A percentile compares a stretch with the other conserved stretches of the same genome.
Evolutionary conservation across 1,140 invertebrate genomes (phyloP).

Genomic region (Elymnias hypermnestra): DNA sequence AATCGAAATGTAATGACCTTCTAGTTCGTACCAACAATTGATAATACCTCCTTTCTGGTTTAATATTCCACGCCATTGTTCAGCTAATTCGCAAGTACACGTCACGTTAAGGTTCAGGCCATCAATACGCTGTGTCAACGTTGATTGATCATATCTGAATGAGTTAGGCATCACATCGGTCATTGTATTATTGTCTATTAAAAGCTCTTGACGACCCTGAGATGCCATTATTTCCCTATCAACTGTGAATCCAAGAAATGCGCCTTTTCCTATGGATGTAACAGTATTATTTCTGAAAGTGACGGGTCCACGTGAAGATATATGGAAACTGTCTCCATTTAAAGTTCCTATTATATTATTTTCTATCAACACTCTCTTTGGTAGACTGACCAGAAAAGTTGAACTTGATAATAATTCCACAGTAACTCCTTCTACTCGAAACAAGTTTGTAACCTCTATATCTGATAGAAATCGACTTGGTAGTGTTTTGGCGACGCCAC

Average conservation of each 20-base stretch:
- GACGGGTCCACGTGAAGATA: conserved; percentile 78
- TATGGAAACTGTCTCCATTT: conserved; percentile 80
- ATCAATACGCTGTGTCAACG: conserved; percentile 76
- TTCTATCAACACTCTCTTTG: conserved; percentile 78
- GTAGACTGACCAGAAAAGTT: conserved; percentile 78
- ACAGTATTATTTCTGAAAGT: conserved; percentile 82
- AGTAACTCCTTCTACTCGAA: conserved; percentile 79
- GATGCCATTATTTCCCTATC: conserved; percentile 62
- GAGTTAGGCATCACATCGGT: conserved; percentile 75
- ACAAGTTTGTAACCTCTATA: conserved; percentile 80
- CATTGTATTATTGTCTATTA: conserved; percentile 82
- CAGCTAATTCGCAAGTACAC: conserved; percentile 78
- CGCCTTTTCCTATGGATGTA: conserved; percentile 73
- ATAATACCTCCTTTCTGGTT: conserved; percentile 49
- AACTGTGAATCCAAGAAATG: conserved; percentile 78
- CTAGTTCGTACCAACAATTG: conserved; percentile 56
- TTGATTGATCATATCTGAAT: conserved; percentile 76
- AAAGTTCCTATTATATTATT: conserved; percentile 78
- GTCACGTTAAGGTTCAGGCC: conserved; percentile 77
- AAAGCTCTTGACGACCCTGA: conserved; percentile 69
- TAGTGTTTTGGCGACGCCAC: conserved; percentile 64
- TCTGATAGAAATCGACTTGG: conserved; percentile 85
- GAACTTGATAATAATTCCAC: conserved; percentile 78
- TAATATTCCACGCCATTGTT: conserved; percentile 49
- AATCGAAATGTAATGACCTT: conserved; percentile 50